phyloP scores from a whole-genome alignment of 2,888 invertebrate genomes.

The Pimpla rufipes region DNA sequence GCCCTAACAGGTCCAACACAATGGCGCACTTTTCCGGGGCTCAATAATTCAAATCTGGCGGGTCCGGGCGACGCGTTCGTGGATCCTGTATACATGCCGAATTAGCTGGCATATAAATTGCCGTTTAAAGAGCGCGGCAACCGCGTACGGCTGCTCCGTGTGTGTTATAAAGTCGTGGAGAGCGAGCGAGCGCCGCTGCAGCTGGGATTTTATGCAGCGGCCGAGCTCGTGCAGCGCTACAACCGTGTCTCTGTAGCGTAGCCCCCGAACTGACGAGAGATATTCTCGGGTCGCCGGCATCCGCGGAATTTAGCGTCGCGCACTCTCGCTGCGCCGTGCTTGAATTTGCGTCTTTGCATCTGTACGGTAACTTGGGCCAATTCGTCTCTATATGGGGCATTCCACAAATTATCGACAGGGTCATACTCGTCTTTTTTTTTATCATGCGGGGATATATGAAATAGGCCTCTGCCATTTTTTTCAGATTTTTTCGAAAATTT shows the following conservation, averaged over 20 bases:
- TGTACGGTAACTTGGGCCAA: background rate
- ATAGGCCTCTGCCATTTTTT: no score
- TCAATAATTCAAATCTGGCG: constrained; percentile 49
- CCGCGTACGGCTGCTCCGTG: constrained; percentile 15
- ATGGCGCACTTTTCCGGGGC: constrained; percentile 19
- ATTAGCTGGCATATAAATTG: constrained; percentile 71
- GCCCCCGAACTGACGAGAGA: constrained; percentile 35
- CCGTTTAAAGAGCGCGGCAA: constrained; percentile 60
- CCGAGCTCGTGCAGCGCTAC: constrained; percentile 26
- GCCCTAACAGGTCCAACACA: background rate
- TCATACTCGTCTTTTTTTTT: no score
- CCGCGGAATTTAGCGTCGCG: constrained; percentile 45
- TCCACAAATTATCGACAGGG: no score
- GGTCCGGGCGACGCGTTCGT: constrained; percentile 2
- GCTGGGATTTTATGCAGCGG: constrained; percentile 46
- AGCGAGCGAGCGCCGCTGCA: constrained; percentile 30
- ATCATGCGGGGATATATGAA: no score
- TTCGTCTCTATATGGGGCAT: constrained; percentile 18
- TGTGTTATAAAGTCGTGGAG: constrained; percentile 17
- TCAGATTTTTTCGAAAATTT: no score
- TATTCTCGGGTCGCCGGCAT: constrained; percentile 63
- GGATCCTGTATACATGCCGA: constrained; percentile 44
- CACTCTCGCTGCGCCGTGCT: constrained; percentile 29
- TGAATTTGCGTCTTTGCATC: constrained; percentile 30
- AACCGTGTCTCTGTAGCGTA: no score